These are phyloP conservation scores for Schizaphis graminum DNA, from an alignment of 2,888 invertebrate genomes.

Conservation along the genomic window DNA sequence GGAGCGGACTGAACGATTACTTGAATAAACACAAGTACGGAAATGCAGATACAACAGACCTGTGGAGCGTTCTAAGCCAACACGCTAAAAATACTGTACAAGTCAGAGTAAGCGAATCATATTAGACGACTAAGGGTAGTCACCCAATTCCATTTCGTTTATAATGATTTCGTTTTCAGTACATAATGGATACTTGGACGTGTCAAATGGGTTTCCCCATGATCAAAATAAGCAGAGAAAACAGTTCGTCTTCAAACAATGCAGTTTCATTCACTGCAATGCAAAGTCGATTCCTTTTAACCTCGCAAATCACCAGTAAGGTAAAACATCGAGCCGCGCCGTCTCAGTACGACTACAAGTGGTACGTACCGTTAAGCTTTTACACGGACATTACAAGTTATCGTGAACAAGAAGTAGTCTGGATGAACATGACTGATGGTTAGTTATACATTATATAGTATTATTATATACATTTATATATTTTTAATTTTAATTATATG, in stretches of 20 bases:
- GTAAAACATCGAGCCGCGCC: constrained; percentile 72
- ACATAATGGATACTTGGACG: constrained; percentile 85
- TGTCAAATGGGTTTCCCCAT: constrained; percentile 86
- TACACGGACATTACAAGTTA: constrained; percentile 74
- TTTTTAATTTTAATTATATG: neutral
- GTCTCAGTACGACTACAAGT: constrained; percentile 76
- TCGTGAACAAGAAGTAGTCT: constrained; percentile 75
- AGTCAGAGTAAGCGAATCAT: constrained; percentile 74
- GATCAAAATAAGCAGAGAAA: constrained; percentile 77
- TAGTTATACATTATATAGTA: constrained; percentile 70
- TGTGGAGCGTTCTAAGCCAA: constrained; percentile 83
- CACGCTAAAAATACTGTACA: constrained; percentile 77
- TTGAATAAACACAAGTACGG: constrained; percentile 78
- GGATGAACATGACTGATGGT: constrained; percentile 88
- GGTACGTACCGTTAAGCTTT: constrained; percentile 86
- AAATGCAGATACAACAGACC: constrained; percentile 84
- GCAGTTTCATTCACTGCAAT: constrained; percentile 73
- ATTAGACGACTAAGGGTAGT: neutral
- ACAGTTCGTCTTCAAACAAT: constrained; percentile 71
- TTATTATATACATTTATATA: neutral
- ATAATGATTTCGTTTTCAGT: constrained; percentile 70
- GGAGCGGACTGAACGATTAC: constrained; percentile 79
- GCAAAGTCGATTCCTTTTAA: constrained; percentile 78
- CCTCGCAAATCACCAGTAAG: constrained; percentile 73
- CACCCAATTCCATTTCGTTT: neutral